Evolutionary conservation across 2,797 vertebrate genomes (phyloP), one percentile per base, ranked within the genome.

Genomic region (Scarus forsteni): DNA sequence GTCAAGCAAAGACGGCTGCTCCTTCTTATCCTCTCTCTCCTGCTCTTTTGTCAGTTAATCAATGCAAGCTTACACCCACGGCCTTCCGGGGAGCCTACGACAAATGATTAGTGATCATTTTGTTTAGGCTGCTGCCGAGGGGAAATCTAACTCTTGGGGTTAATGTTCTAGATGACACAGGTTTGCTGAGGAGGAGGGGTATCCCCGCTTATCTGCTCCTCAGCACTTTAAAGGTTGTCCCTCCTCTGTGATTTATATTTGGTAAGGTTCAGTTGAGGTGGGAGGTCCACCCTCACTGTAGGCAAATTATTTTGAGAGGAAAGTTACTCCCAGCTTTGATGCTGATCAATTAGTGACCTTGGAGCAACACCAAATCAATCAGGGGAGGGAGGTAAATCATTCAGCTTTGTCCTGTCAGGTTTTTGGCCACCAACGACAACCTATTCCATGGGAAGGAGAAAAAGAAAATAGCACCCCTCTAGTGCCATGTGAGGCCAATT

Each of bases 61-160:
- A 85, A 81, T 85, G 78, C 82, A 73, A 75, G 82, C 69, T 69
- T 78, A 73, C 63, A 80, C 44, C 66, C 65, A 61, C 75, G 77
- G 66, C 77, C 70, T 80, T 85, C 62, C 53, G 43, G 45, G 52
- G 57, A 74, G 49, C 56, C 27, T 63, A 68, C 55, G 71, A 85
- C 73, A 81, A 90, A 91, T 89, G 83, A 92, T 88, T 86, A 84
- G 84, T 83, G 60, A 85, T 87, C 67, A 88, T 84, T 87, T 88
- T 88, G 81, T 90, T 88, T 85, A 82, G 70, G 73, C 69, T 51
- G 73, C 85, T 67, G 76, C 85, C 57, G 35, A 39, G 76, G 38
- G 84, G 85, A 87, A 85, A 85, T 86, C 84, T 81, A 77, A 86
- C 75, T 89, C 77, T 85, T 58, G 11, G 68, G 74, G 70, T 91